Evolutionary conservation across 2,113 vertebrate genomes (phyloP).

Genomic region (Lamprologus ornatipinnis): DNA sequence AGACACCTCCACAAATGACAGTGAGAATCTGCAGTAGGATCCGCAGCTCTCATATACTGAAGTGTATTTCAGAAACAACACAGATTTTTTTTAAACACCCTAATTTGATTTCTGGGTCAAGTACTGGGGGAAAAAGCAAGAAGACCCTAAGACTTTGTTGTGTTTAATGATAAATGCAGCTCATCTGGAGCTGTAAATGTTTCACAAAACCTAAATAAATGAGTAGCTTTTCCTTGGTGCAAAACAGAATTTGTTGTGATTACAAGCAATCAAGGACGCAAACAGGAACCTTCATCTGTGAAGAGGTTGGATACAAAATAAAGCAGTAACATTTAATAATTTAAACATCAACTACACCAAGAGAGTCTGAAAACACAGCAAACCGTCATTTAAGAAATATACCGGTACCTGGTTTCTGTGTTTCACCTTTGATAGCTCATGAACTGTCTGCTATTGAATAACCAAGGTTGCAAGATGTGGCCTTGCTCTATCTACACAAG

Average conservation of each 20-base stretch:
- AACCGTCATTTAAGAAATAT: background rate
- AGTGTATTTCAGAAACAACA: background rate
- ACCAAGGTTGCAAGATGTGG: background rate
- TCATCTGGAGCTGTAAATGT: constrained; percentile 52
- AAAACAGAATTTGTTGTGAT: constrained; percentile 5
- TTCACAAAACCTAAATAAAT: constrained; percentile 59
- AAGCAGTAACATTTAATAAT: background rate
- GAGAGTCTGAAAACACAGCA: background rate
- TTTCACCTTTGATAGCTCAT: background rate
- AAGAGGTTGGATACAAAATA: background rate
- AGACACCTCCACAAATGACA: background rate
- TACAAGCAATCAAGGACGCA: constrained; percentile 10
- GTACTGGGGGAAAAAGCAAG: background rate
- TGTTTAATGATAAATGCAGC: constrained; percentile 55
- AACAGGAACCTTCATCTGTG: background rate
- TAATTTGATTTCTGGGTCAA: constrained; percentile 44
- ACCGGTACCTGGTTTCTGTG: background rate
- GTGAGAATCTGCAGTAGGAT: background rate
- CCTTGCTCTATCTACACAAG: background rate
- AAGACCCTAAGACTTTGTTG: background rate
- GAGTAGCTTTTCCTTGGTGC: constrained; percentile 6
- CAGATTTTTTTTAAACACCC: background rate
- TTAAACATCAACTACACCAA: background rate
- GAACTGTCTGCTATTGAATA: background rate
- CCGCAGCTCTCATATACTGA: background rate